Evolutionary conservation across 2,888 invertebrate species (phyloP).

Genomic region (Apodemia duryi): DNA sequence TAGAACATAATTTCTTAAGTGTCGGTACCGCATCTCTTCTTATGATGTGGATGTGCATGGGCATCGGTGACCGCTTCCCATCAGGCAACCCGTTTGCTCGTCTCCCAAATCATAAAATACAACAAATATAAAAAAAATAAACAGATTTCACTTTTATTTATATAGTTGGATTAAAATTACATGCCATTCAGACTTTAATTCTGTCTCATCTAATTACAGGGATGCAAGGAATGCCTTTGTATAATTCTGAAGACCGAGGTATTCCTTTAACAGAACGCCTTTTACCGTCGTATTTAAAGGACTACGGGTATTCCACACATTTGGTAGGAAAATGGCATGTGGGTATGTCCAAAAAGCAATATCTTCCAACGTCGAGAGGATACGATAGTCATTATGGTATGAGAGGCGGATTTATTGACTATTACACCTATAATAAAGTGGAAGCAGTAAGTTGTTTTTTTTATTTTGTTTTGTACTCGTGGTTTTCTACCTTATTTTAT

Average conservation of each 20-base stretch:
- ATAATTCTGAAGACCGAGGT: conserved; percentile 65
- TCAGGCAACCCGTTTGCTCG: no score
- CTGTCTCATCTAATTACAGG: conserved; percentile 43
- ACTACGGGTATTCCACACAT: conserved; percentile 87
- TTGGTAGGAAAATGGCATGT: conserved; percentile 96
- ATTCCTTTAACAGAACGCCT: conserved; percentile 75
- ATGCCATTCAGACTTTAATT: not conserved
- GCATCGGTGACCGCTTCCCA: no score
- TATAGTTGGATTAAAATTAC: no score
- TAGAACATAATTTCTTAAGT: no score
- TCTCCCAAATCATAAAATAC: no score
- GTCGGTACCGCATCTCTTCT: no score
- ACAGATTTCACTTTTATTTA: no score
- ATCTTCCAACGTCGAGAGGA: conserved; percentile 86
- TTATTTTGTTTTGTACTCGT: no score
- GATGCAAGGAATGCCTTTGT: conserved; percentile 65
- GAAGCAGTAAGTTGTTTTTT: conserved; percentile 50
- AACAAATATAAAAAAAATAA: no score
- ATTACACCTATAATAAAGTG: conserved; percentile 78
- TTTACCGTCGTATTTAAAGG: conserved; percentile 81
- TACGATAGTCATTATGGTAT: conserved; percentile 90
- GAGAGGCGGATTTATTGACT: conserved; percentile 87
- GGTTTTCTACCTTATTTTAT: no score
- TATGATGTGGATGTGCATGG: no score
- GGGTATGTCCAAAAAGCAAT: conserved; percentile 86